A percentile compares a stretch with the other conserved stretches of the same genome.
Conservation (phyloP, 2,113 vertebrate genomes). For the Agapornis roseicollis region DNA sequence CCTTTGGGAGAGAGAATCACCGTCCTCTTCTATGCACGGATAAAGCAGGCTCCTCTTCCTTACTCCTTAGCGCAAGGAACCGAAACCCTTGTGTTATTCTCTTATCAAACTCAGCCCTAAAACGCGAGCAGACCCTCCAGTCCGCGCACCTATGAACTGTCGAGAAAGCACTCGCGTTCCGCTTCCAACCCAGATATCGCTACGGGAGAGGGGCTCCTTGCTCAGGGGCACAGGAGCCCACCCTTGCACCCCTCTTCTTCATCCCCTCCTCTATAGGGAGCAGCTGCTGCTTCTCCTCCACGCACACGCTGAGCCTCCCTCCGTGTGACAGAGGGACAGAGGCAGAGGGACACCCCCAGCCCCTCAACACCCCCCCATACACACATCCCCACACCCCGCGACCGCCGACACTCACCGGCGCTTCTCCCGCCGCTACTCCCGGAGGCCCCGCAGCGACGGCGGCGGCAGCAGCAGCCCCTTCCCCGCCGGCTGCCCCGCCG, state of each 20-base stretch:
- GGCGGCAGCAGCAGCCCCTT: neutral
- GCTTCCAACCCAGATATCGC: neutral
- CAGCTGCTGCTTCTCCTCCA: neutral
- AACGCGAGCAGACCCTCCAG: neutral
- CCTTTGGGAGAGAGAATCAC: neutral
- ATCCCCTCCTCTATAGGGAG: neutral
- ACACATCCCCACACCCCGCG: neutral
- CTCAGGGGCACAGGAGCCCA: neutral
- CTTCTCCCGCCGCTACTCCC: neutral
- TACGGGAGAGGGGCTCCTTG: neutral
- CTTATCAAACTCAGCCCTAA: neutral
- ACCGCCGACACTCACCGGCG: neutral
- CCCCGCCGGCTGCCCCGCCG: conserved; percentile 56
- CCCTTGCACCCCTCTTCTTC: neutral
- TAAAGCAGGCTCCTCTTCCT: neutral
- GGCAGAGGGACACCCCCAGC: neutral
- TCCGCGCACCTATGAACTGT: neutral
- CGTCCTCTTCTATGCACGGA: rapidly evolving
- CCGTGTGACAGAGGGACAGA: no score
- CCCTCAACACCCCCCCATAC: neutral
- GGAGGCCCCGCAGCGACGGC: neutral
- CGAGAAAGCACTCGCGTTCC: neutral
- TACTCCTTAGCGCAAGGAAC: neutral
- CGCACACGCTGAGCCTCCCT: neutral
- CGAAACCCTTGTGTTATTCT: neutral